Conservation (phyloP, 2,113 vertebrate genomes). For the Epinephelus cyanopodus region DNA sequence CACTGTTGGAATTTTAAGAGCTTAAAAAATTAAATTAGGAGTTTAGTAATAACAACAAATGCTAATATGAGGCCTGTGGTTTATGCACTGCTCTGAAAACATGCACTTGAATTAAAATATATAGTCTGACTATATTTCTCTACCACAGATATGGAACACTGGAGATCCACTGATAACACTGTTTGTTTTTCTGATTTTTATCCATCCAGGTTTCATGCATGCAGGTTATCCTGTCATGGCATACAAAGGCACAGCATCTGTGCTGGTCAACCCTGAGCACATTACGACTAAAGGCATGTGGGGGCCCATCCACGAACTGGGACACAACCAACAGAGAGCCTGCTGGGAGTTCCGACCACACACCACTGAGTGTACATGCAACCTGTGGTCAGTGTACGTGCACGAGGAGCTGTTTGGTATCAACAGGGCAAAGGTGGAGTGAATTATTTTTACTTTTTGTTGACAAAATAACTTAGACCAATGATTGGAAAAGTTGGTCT, state of each 20-base stretch:
- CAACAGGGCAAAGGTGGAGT: constrained; percentile 63
- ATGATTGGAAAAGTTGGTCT: neutral
- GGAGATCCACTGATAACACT: neutral
- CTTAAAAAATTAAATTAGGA: too few species aligned
- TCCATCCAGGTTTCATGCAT: constrained; percentile 85
- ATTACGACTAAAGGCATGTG: constrained; percentile 61
- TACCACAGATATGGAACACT: neutral
- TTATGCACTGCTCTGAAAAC: neutral
- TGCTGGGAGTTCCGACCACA: constrained; percentile 86
- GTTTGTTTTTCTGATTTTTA: neutral
- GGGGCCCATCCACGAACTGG: constrained; percentile 82
- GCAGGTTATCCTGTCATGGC: constrained; percentile 86
- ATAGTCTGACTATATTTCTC: neutral
- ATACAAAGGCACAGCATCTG: constrained; percentile 12
- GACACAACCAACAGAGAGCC: constrained; percentile 87
- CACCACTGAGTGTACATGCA: constrained; percentile 88
- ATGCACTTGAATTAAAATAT: neutral
- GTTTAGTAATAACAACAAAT: too few species aligned
- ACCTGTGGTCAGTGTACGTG: constrained; percentile 88
- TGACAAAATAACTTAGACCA: neutral
- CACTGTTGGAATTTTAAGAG: too few species aligned
- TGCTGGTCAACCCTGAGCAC: constrained; percentile 40
- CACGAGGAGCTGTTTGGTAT: constrained; percentile 79
- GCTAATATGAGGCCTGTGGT: too few species aligned
- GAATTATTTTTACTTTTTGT: neutral